Conservation (phyloP, 2,888 invertebrate genomes). For the Blomia tropicalis region DNA sequence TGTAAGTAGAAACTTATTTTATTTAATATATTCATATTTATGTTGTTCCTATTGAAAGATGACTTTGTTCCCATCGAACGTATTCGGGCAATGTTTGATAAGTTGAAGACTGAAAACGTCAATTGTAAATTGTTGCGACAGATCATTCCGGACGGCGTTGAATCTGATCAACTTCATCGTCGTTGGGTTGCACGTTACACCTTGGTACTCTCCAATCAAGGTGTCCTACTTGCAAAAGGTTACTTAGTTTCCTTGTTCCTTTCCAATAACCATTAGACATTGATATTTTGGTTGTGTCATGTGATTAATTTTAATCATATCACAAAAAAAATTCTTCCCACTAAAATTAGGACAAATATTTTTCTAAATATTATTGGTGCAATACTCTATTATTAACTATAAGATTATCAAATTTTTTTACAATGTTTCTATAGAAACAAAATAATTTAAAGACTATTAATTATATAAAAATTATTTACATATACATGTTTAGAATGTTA, state of each 20-base stretch:
- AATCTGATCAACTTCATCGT: conserved; percentile 41
- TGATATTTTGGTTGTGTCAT: not conserved
- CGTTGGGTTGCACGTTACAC: conserved; percentile 72
- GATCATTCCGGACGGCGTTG: conserved; percentile 36
- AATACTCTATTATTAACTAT: not conserved
- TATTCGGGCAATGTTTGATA: not conserved
- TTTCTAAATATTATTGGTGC: not conserved
- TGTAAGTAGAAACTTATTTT: conserved; percentile 42
- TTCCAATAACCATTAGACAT: no score
- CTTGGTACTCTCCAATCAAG: conserved; percentile 73
- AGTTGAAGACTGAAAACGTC: not conserved
- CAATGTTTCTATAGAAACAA: not conserved
- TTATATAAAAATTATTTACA: not conserved
- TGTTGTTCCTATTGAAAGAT: not conserved
- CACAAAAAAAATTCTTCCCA: no score
- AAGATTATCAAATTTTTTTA: not conserved
- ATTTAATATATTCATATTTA: not conserved
- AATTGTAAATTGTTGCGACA: not conserved
- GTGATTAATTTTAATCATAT: not conserved
- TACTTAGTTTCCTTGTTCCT: conserved; percentile 40
- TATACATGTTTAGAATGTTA: no score
- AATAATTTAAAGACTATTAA: not conserved
- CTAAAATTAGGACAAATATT: no score
- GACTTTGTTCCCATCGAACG: conserved; percentile 17
- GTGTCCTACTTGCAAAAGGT: conserved; percentile 76